Percentiles rank a stretch among this genome's conserved stretches.
These are phyloP conservation scores for Drosophila niveifrons DNA, from an alignment of 2,888 invertebrate species.

Conservation along the genomic window DNA sequence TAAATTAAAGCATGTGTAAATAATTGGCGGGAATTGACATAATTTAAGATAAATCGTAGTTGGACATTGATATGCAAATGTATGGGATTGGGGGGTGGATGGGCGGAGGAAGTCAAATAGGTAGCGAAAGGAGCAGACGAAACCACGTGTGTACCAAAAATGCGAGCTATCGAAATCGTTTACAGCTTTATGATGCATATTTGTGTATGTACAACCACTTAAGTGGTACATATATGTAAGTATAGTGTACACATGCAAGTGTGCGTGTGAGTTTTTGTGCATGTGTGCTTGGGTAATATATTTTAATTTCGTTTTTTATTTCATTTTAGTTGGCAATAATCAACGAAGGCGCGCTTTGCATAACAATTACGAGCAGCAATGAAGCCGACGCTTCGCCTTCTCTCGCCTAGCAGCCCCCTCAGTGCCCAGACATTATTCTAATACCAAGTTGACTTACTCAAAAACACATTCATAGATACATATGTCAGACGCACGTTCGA, in stretches of 20 bases:
- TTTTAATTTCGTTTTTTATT: constrained; percentile 78
- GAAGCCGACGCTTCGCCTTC: constrained; percentile 36
- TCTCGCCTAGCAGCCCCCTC: not conserved
- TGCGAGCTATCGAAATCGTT: constrained; percentile 48
- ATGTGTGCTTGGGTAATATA: constrained; percentile 20
- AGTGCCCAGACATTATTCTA: constrained; percentile 69
- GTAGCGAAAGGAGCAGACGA: not conserved
- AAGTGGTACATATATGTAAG: not conserved
- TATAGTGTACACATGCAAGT: constrained; percentile 18
- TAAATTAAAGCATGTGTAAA: too few relatives aligned
- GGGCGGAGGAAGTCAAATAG: not conserved
- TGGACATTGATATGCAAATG: constrained; percentile 7
- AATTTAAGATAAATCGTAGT: not conserved
- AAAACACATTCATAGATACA: constrained; percentile 37
- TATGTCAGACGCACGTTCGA: constrained; percentile 76
- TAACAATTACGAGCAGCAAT: constrained; percentile 71
- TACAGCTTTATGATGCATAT: constrained; percentile 17
- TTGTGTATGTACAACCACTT: not conserved
- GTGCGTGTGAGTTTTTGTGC: constrained; percentile 25
- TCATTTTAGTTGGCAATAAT: constrained; percentile 83
- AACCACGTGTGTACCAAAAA: constrained; percentile 46
- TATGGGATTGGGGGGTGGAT: not conserved
- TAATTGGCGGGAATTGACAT: too few relatives aligned
- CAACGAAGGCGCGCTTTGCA: constrained; percentile 73
- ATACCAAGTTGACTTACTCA: constrained; percentile 51